A percentile compares a stretch with the other conserved stretches of the same genome.
phyloP scores from a whole-genome alignment of 2,797 vertebrate species.

The Lepus oiostolus region DNA sequence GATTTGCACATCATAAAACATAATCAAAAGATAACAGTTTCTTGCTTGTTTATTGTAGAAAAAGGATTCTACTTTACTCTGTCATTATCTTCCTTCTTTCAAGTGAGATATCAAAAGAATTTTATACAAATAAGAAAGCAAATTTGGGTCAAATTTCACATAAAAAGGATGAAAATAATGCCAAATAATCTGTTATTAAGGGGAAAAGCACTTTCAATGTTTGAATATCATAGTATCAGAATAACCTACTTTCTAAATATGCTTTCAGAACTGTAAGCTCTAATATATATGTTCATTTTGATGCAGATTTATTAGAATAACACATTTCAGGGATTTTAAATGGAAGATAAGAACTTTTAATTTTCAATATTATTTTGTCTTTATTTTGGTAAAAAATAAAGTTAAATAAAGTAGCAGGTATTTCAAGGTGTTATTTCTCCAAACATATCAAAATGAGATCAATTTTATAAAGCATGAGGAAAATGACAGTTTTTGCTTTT shows the following conservation, averaged over 20 bases:
- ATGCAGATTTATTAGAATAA: slow-evolving; percentile 62
- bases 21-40: slow-evolving; percentile 69
- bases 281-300: slow-evolving; percentile 42
- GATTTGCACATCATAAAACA: slow-evolving; percentile 60
- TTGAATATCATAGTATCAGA: slow-evolving; percentile 30
- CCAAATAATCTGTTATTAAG: slow-evolving; percentile 67
- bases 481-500: slow-evolving; percentile 39
- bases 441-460: slow-evolving; percentile 55
- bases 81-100: slow-evolving; percentile 78
- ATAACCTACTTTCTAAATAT: slow-evolving; percentile 72
- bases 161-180: slow-evolving; percentile 76
- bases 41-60: slow-evolving; percentile 59
- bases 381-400: slow-evolving; percentile 54
- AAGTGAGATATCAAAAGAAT: slow-evolving; percentile 79
- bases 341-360: slow-evolving; percentile 24
- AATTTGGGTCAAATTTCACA: slow-evolving; percentile 84
- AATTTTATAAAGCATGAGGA: slow-evolving; percentile 35
- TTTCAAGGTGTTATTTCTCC: slow-evolving; percentile 64
- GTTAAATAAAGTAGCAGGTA: slow-evolving; percentile 47
- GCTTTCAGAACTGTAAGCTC: slow-evolving; percentile 43
- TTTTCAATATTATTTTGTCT: slow-evolving; percentile 67
- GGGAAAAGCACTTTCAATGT: slow-evolving; percentile 49
- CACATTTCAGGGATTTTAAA: slow-evolving; percentile 41
- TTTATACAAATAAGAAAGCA: slow-evolving; percentile 75
- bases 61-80: slow-evolving; percentile 39